These are phyloP conservation scores for Pandemis cinnamomeana DNA, from an alignment of 2,888 invertebrate species.

Conservation along the genomic window DNA sequence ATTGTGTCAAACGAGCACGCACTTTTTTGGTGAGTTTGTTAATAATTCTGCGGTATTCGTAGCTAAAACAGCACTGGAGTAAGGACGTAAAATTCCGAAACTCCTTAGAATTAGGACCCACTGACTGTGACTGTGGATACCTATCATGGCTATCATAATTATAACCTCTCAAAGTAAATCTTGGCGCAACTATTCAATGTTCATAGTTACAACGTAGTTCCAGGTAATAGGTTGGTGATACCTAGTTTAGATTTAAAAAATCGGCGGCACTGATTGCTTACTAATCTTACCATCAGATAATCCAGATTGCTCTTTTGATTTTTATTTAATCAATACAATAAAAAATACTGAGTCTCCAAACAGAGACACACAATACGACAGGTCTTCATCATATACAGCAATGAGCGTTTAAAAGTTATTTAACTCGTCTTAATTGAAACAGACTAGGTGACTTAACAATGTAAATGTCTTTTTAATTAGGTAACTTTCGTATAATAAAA, in stretches of 20 bases:
- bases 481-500: neutral
- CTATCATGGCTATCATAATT: too few species aligned
- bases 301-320: neutral
- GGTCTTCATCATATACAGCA: neutral
- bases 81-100: too few species aligned
- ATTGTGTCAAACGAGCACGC: too few species aligned
- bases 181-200: too few species aligned
- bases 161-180: too few species aligned
- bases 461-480: neutral
- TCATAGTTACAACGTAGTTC: too few species aligned
- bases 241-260: neutral
- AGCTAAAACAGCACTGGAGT: too few species aligned
- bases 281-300: neutral
- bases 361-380: neutral
- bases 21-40: too few species aligned
- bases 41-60: too few species aligned
- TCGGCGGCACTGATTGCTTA: neutral
- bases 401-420: neutral
- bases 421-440: neutral
- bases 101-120: too few species aligned
- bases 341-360: neutral
- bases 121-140: too few species aligned
- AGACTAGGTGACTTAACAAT: neutral
- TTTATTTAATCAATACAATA: neutral
- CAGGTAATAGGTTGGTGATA: too few species aligned